A percentile compares a stretch with the other conserved stretches of the same genome.
Conservation (phyloP, 2,113 vertebrate species). For the Onychorhynchus coronatus region DNA sequence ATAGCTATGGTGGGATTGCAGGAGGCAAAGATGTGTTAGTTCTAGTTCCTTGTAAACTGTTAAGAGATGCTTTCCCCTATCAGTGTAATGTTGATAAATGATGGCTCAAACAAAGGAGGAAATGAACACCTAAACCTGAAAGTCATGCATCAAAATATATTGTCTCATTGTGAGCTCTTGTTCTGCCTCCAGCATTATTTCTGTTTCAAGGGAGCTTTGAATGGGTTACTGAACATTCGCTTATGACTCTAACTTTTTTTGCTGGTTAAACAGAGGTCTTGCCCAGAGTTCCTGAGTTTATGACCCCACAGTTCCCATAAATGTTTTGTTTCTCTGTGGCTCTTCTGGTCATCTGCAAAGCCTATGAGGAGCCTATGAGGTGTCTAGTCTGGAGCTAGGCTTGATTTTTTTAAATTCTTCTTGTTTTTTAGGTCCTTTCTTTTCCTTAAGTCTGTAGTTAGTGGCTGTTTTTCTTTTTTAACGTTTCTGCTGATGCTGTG, state of each 20-base stretch:
- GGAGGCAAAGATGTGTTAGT: not conserved
- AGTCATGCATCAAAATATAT: not conserved
- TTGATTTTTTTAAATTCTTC: not conserved
- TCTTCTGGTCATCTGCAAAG: not conserved
- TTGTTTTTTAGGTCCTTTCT: not conserved
- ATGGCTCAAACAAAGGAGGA: not conserved
- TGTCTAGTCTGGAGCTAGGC: not conserved
- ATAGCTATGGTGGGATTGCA: not conserved
- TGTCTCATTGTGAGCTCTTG: not conserved
- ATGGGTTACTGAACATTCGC: not conserved
- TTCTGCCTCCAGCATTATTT: not conserved
- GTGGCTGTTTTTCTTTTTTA: not conserved
- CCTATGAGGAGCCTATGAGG: not conserved
- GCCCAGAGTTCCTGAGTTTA: not conserved
- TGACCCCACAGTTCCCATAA: not conserved
- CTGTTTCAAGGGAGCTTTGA: not conserved
- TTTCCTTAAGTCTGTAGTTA: not conserved
- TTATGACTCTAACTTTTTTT: not conserved
- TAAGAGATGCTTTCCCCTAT: not conserved
- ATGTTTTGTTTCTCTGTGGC: not conserved
- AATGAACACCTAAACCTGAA: not conserved
- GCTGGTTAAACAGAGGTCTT: not conserved
- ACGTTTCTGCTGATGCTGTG: not conserved
- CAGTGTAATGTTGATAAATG: not conserved
- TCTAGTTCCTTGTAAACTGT: not conserved